Conservation (phyloP, 2,888 invertebrate species). For the Megaustenia siamemsis region DNA sequence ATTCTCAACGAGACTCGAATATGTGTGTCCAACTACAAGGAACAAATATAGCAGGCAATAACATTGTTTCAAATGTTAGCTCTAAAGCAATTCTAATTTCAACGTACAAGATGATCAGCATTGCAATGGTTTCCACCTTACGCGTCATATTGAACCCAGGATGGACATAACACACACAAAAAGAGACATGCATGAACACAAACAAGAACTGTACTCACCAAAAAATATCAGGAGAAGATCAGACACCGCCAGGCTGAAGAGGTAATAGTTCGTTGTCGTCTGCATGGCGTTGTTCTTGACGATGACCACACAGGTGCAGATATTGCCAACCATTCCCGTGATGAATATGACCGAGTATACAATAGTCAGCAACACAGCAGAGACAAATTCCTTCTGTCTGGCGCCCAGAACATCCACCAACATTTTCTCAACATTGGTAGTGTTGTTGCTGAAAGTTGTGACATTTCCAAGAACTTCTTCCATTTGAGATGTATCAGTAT, state of each 20-base stretch:
- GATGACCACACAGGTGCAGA: constrained; percentile 67
- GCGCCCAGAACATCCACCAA: constrained; percentile 54
- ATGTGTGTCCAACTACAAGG: too few relatives aligned
- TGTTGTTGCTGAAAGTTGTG: constrained; percentile 17
- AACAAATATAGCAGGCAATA: too few relatives aligned
- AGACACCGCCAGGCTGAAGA: constrained; percentile 92
- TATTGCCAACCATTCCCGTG: constrained; percentile 63
- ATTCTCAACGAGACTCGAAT: too few relatives aligned
- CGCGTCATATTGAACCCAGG: too few relatives aligned
- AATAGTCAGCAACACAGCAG: constrained; percentile 55
- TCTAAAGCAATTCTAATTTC: too few relatives aligned
- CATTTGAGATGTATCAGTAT: background rate
- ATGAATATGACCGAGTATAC: constrained; percentile 60
- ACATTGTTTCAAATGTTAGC: too few relatives aligned
- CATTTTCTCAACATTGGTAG: constrained; percentile 44
- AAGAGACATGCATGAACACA: too few relatives aligned
- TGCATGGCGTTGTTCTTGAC: constrained; percentile 85
- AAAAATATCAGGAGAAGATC: constrained; percentile 88
- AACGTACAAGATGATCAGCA: too few relatives aligned
- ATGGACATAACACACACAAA: too few relatives aligned
- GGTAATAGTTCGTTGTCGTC: constrained; percentile 93
- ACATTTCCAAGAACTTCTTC: background rate
- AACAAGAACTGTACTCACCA: constrained; percentile 80
- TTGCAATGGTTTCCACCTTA: too few relatives aligned
- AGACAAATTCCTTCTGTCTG: constrained; percentile 51